Conservation (phyloP, 1,140 invertebrate species). For the Euura saliciscinereae region DNA sequence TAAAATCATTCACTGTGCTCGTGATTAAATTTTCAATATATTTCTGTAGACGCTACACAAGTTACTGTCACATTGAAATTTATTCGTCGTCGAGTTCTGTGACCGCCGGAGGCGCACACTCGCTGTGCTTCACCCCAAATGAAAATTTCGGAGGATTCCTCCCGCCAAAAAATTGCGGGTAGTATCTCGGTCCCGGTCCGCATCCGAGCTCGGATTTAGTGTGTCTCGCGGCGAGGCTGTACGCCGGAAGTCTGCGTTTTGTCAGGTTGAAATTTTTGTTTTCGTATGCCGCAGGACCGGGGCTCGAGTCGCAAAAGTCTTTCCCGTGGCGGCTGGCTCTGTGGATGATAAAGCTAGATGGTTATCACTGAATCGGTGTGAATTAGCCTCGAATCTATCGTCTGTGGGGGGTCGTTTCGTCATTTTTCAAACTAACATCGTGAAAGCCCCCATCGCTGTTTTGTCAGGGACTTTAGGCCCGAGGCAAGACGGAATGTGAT, state of each 20-base stretch:
- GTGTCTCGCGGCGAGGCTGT: conserved; percentile 36
- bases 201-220: conserved; percentile 8
- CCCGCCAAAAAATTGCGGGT: conserved; percentile 28
- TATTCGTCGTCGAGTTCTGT: conserved; percentile 38
- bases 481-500: conserved; percentile 47
- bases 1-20: no score
- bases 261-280: conserved; percentile 32
- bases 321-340: neutral
- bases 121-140: conserved; percentile 50
- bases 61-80: neutral
- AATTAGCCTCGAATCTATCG: conserved; percentile 18
- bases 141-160: conserved; percentile 44
- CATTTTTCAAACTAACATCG: conserved; percentile 38
- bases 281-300: conserved; percentile 49
- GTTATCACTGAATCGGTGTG: conserved; percentile 6
- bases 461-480: conserved; percentile 52
- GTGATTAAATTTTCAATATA: no score
- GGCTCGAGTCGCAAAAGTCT: conserved; percentile 23
- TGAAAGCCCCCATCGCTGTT: conserved; percentile 44
- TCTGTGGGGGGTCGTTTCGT: neutral
- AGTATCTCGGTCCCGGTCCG: conserved; percentile 47
- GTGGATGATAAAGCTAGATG: neutral
- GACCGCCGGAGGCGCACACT: conserved; percentile 39
- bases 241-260: conserved; percentile 45
- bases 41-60: no score